phyloP scores from a whole-genome alignment of 2,888 invertebrate species.

The Drosophila nigricruria region DNA sequence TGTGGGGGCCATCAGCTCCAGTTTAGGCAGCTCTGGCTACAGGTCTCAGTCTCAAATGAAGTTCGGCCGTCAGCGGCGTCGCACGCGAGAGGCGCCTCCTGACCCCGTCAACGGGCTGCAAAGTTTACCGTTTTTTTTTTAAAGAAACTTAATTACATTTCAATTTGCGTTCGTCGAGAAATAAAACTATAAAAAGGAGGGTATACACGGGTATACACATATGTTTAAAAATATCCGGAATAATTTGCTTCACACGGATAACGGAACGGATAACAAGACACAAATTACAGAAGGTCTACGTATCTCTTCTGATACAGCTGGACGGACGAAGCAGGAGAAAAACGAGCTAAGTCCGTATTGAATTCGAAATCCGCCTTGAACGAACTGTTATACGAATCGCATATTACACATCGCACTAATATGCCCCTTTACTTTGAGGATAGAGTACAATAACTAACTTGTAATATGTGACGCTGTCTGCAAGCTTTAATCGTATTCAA shows the following conservation, averaged over 20 bases:
- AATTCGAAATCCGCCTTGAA: not conserved
- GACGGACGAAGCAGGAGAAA: not conserved
- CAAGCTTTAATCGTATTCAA: not conserved
- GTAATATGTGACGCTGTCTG: not conserved
- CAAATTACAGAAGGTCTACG: not conserved
- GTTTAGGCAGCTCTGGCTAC: conserved; percentile 18
- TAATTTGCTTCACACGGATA: not conserved
- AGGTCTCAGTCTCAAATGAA: conserved; percentile 61
- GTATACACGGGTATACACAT: not conserved
- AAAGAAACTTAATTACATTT: conserved; percentile 77
- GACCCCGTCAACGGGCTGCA: conserved; percentile 22
- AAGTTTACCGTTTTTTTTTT: conserved; percentile 29
- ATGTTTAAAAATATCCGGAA: not conserved
- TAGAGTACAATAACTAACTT: not conserved
- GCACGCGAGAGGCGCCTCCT: conserved; percentile 52
- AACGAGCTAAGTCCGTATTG: not conserved
- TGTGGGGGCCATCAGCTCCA: conserved; percentile 12
- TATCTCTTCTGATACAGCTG: too few relatives aligned
- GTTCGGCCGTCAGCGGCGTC: conserved; percentile 63
- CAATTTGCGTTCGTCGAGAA: conserved; percentile 58
- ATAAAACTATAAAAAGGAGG: conserved; percentile 11
- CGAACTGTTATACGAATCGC: not conserved
- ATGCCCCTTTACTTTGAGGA: not conserved
- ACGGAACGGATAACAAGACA: not conserved
- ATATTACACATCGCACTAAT: not conserved